Base-by-base conservation (phyloP, 1,140 invertebrate species). In the Conopomorpha cramerella region DNA sequence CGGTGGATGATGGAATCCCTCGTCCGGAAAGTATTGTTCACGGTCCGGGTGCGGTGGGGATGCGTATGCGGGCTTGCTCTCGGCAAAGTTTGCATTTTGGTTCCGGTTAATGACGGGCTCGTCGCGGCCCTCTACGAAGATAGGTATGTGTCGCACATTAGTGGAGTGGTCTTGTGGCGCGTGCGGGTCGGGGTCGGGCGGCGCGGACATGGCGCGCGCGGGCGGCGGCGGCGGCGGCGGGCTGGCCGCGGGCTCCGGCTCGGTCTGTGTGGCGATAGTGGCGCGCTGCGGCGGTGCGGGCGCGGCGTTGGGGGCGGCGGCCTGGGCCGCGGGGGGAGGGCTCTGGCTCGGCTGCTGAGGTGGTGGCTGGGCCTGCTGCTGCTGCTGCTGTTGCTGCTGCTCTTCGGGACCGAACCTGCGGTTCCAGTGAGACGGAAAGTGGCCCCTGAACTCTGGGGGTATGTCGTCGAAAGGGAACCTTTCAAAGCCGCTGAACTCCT, bases 41-140 rank as follows among this genome's bases (percentile, higher is more conserved):
- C 65, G 63, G 43, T 74, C 70, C 43, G 60, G 48, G 33, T 70
- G 70, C 10, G 57, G 64, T 14, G 59, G 65, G n/a, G 62, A 60
- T n/a, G 40, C 55, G 30, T 59, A 63, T 3, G 54, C 32, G 7
- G 49, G 70, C 35, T 68, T 66, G 1, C 64, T 25, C 3, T 73
- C 63, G 41, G 68, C 58, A 55, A 68, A 66, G 52, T 74, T 51
- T 15, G 65, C 48, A 15, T 53, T 55, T 37, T 59, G 55, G 16
- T 77, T 74, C 35, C 81, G 85, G 29, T 87, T 82, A 13, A 89
- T 77, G 2, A 91, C 82, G 1, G 88, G 88, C 45, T 87, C 83
- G 47, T 90, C 87, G 23, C 90, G 73, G 13, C 90, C 90, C 66
- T 94, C 91, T 0, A 93, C 89, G 45, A 91, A 90, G 26, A 94